Evolutionary conservation across 2,888 invertebrate species (phyloP).

Genomic region (Tetanocera ferruginea): DNA sequence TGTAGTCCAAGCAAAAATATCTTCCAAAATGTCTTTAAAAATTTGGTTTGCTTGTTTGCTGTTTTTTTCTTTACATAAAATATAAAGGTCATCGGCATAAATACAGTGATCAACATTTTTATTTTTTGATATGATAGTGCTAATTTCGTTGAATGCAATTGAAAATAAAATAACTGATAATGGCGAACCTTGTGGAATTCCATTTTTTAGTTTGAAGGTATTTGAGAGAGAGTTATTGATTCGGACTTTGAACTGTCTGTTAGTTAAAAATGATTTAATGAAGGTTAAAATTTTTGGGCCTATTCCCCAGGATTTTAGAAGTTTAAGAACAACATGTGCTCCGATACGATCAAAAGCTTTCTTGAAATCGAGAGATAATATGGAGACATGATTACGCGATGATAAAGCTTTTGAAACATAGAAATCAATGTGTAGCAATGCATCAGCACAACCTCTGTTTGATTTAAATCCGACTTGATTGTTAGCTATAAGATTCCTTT

Average conservation of each 20-base stretch:
- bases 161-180: slow-evolving; percentile 42
- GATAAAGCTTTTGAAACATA: slow-evolving; percentile 33
- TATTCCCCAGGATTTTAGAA: slow-evolving; percentile 24
- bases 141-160: slow-evolving; percentile 41
- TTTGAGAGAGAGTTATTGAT: slow-evolving; percentile 28
- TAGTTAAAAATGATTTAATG: slow-evolving; percentile 35
- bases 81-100: slow-evolving; percentile 41
- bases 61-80: slow-evolving; percentile 35
- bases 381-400: slow-evolving; percentile 25
- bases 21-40: slow-evolving; percentile 28
- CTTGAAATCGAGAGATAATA: slow-evolving; percentile 28
- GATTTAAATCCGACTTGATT: slow-evolving; percentile 31
- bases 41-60: neutral
- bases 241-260: slow-evolving; percentile 34
- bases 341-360: too few relatives aligned
- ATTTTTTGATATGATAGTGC: slow-evolving; percentile 28
- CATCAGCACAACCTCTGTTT: slow-evolving; percentile 23
- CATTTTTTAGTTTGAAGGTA: slow-evolving; percentile 3
- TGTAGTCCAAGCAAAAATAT: slow-evolving; percentile 27
- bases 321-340: slow-evolving; percentile 28
- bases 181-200: slow-evolving; percentile 37
- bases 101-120: slow-evolving; percentile 30
- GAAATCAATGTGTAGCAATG: slow-evolving; percentile 21
- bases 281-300: slow-evolving; percentile 38
- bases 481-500: neutral